Evolutionary conservation across 2,113 vertebrate genomes (phyloP).

Genomic region (Syngnathus scovelli): DNA sequence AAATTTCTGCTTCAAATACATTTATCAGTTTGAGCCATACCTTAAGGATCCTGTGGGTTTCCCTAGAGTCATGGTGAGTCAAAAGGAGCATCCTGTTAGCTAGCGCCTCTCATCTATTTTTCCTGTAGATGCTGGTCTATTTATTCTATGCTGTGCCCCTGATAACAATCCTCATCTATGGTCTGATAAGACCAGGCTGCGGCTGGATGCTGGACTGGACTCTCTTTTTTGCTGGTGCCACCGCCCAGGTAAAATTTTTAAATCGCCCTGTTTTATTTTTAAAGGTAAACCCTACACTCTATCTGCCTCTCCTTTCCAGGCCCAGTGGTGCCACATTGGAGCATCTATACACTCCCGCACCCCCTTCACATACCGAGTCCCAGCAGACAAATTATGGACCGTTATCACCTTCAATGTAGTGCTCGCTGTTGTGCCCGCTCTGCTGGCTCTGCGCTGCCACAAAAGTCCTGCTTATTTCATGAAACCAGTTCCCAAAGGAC

Average conservation of each 20-base stretch:
- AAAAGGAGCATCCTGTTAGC: neutral
- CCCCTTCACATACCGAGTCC: slow-evolving; percentile 87
- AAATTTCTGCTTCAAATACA: slow-evolving; percentile 83
- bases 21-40: slow-evolving; percentile 89
- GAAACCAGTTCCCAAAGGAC: slow-evolving; percentile 23
- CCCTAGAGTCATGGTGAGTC: slow-evolving; percentile 82
- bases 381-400: slow-evolving; percentile 71
- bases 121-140: slow-evolving; percentile 81
- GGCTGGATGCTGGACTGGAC: slow-evolving; percentile 89
- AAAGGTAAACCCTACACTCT: neutral
- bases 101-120: neutral
- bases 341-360: slow-evolving; percentile 83
- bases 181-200: slow-evolving; percentile 78
- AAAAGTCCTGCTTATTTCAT: slow-evolving; percentile 74
- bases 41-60: slow-evolving; percentile 88
- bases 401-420: slow-evolving; percentile 77
- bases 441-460: slow-evolving; percentile 79
- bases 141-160: slow-evolving; percentile 86
- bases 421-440: slow-evolving; percentile 64
- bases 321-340: slow-evolving; percentile 86
- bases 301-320: slow-evolving; percentile 57
- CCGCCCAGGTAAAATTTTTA: slow-evolving; percentile 77
- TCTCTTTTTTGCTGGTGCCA: slow-evolving; percentile 79
- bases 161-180: slow-evolving; percentile 69
- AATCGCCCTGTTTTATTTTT: neutral